Evolutionary conservation across 2,888 invertebrate species (phyloP).

Genomic region (Napeogenes sylphis): DNA sequence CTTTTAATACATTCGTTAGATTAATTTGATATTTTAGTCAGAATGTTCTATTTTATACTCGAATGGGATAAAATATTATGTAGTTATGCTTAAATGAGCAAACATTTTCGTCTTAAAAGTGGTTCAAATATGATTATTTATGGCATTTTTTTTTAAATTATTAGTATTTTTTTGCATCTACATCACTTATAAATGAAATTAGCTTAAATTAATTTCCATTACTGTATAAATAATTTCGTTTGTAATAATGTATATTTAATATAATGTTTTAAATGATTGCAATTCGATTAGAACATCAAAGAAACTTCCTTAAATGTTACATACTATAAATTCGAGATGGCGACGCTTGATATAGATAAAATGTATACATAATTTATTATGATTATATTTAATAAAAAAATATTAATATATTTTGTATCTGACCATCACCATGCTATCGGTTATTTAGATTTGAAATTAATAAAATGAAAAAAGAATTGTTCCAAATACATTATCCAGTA

Average conservation of each 20-base stretch:
- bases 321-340: conserved; percentile 32
- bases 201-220: no score
- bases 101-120: neutral
- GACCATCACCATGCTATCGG: conserved; percentile 57
- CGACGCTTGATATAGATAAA: conserved; percentile 43
- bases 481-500: conserved; percentile 73
- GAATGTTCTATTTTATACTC: neutral
- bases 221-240: no score
- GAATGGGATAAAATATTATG: neutral
- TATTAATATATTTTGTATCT: conserved; percentile 66
- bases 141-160: no score
- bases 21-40: conserved; percentile 4
- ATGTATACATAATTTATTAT: conserved; percentile 57
- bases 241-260: no score
- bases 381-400: conserved; percentile 44
- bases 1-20: conserved; percentile 18
- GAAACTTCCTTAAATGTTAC: no score
- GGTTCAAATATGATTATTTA: neutral
- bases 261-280: no score
- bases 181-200: no score
- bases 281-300: no score
- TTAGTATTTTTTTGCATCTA: no score
- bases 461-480: conserved; percentile 61
- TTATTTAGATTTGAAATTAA: conserved; percentile 57
- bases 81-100: neutral